phyloP scores from a whole-genome alignment of 2,888 invertebrate species.

The Parapristionchus giblindavisi region DNA sequence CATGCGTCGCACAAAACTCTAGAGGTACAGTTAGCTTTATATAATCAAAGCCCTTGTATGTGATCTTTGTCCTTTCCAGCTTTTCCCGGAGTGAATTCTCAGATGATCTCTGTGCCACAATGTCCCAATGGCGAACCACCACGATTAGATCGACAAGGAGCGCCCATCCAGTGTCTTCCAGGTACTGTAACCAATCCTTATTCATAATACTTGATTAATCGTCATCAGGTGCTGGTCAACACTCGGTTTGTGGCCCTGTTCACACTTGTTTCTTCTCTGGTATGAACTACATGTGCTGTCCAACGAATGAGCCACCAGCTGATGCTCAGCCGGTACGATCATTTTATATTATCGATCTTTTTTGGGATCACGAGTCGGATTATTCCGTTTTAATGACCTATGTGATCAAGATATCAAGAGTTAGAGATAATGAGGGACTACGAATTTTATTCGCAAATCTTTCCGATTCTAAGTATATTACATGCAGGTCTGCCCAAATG shows the following conservation, averaged over 20 bases:
- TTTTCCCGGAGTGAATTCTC: conserved; percentile 15
- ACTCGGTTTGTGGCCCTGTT: conserved; percentile 59
- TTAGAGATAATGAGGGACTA: no score
- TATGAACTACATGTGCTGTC: conserved; percentile 68
- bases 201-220: not conserved
- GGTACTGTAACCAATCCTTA: conserved; percentile 44
- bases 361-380: no score
- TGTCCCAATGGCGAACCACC: conserved; percentile 66
- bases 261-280: conserved; percentile 68
- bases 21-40: not conserved
- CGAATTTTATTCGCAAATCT: no score
- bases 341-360: no score
- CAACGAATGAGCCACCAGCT: conserved; percentile 59
- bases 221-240: conserved; percentile 54
- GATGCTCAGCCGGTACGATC: conserved; percentile 40
- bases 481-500: conserved; percentile 37
- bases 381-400: no score
- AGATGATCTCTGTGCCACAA: conserved; percentile 39
- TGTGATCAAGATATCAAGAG: no score
- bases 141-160: conserved; percentile 53
- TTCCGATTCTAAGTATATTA: no score
- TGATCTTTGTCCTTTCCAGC: not conserved
- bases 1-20: conserved; percentile 13
- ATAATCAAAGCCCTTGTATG: not conserved
- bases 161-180: conserved; percentile 63